phyloP scores from a whole-genome alignment of 1,140 invertebrate species.

The Halictus rubicundus region DNA sequence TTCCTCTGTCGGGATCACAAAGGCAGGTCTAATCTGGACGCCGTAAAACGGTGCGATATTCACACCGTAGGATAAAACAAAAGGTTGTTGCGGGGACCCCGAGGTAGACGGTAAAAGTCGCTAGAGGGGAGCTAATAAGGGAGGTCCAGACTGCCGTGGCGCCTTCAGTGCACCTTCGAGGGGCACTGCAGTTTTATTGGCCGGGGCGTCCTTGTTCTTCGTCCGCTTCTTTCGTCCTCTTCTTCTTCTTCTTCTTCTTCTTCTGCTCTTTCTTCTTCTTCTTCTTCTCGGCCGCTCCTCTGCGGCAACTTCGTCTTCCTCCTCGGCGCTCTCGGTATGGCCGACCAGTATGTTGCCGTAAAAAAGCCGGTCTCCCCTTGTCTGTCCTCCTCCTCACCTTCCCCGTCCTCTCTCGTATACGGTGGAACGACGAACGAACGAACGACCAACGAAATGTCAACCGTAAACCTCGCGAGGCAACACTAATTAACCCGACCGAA shows the following conservation, averaged over 20 bases:
- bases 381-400: slow-evolving; percentile 52
- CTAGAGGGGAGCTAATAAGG: slow-evolving; percentile 67
- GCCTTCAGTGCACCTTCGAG: slow-evolving; percentile 64
- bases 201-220: slow-evolving; percentile 58
- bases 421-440: slow-evolving; percentile 69
- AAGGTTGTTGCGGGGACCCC: slow-evolving; percentile 65
- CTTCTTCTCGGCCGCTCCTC: slow-evolving; percentile 38
- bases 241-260: slow-evolving; percentile 5
- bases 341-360: slow-evolving; percentile 75
- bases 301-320: slow-evolving; percentile 57
- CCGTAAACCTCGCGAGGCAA: slow-evolving; percentile 80
- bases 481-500: slow-evolving; percentile 81
- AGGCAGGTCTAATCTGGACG: slow-evolving; percentile 70
- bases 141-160: slow-evolving; percentile 68
- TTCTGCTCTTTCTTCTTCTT: slow-evolving; percentile 47
- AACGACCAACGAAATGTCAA: slow-evolving; percentile 79
- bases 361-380: slow-evolving; percentile 71
- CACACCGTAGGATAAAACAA: slow-evolving; percentile 75
- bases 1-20: slow-evolving; percentile 57
- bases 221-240: slow-evolving; percentile 22
- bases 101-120: slow-evolving; percentile 42
- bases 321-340: slow-evolving; percentile 68
- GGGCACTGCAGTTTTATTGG: slow-evolving; percentile 68
- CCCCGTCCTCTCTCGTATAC: slow-evolving; percentile 58
- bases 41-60: slow-evolving; percentile 75